A percentile compares a stretch with the other conserved stretches of the same genome.
These are phyloP conservation scores for Venturia canescens DNA, from an alignment of 1,140 invertebrate genomes.

Conservation along the genomic window DNA sequence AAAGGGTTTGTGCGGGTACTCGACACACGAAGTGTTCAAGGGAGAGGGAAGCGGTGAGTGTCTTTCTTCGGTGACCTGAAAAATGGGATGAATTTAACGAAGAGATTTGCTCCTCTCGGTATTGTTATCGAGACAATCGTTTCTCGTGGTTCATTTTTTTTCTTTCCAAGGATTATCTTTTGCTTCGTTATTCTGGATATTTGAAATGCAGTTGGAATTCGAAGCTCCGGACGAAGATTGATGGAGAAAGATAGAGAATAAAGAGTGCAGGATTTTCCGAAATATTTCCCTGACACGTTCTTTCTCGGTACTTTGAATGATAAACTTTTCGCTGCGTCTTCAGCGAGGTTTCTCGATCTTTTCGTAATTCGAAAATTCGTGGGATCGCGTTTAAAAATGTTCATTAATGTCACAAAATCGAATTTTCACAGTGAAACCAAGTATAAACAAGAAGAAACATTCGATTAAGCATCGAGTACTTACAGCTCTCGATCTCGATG, in stretches of 20 bases:
- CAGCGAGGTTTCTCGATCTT: no score
- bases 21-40: constrained; percentile 40
- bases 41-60: constrained; percentile 25
- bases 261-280: no score
- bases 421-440: neutral
- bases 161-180: neutral
- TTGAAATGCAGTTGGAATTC: constrained; percentile 21
- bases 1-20: constrained; percentile 49
- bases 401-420: neutral
- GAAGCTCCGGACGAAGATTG: neutral
- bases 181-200: constrained; percentile 1
- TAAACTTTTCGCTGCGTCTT: no score
- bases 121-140: neutral
- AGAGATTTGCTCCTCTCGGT: neutral
- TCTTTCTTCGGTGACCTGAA: constrained; percentile 57
- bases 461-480: constrained; percentile 79
- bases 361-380: neutral
- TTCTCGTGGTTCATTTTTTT: constrained; percentile 37
- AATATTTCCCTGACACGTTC: no score
- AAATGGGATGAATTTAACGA: constrained; percentile 50
- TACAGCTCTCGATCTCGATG: constrained; percentile 99
- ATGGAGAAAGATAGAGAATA: neutral
- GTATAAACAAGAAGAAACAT: no score
- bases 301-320: no score
- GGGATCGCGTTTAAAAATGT: neutral